These are phyloP conservation scores for Syrmaticus mikado DNA, from an alignment of 2,113 vertebrate genomes.

Conservation along the genomic window DNA sequence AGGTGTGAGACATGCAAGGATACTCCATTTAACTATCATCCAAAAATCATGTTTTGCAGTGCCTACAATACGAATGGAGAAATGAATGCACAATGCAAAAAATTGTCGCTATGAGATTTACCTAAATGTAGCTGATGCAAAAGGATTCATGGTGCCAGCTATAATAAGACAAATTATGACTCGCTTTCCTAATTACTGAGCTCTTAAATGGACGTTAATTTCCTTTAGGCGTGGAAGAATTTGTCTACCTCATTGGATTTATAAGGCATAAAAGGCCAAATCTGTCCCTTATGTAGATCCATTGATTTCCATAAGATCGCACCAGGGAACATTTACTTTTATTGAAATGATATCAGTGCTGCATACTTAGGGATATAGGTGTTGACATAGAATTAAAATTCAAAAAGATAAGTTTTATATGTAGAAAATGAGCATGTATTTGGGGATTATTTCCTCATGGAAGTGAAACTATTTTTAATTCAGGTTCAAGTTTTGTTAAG, in stretches of 20 bases:
- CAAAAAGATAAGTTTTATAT: neutral
- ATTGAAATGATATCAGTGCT: neutral
- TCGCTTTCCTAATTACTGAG: neutral
- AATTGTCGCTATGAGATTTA: constrained; percentile 24
- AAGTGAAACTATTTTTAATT: neutral
- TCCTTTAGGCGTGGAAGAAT: constrained; percentile 2
- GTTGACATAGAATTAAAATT: constrained; percentile 7
- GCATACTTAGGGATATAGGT: neutral
- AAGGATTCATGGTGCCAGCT: neutral
- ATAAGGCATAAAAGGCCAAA: neutral
- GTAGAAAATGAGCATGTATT: neutral
- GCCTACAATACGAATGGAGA: constrained; percentile 13
- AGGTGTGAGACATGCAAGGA: neutral
- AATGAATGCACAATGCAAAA: neutral
- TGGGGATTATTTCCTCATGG: neutral
- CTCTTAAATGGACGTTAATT: constrained; percentile 25
- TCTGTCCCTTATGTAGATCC: neutral
- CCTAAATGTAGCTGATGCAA: neutral
- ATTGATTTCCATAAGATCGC: neutral
- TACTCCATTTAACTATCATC: neutral
- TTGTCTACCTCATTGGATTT: constrained; percentile 36
- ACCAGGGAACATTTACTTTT: neutral
- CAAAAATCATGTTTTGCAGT: constrained; percentile 13
- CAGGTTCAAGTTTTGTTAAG: neutral
- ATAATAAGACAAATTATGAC: constrained; percentile 19